phyloP scores from a whole-genome alignment of 2,113 vertebrate genomes.

The Alaudala cheleensis region DNA sequence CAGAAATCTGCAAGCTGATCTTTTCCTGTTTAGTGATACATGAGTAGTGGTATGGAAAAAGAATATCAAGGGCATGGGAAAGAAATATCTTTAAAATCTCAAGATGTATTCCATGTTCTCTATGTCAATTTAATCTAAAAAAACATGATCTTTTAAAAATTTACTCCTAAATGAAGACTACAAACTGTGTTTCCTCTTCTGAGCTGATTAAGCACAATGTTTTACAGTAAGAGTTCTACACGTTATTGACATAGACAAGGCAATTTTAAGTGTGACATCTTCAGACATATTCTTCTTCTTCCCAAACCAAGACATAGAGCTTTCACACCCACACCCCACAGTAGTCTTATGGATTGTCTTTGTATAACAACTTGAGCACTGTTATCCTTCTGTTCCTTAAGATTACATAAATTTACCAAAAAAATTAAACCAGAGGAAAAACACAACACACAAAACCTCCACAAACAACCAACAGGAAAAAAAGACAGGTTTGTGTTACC shows the following conservation, averaged over 20 bases:
- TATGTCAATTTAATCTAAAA: neutral
- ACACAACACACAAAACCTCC: fast-evolving
- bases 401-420: neutral
- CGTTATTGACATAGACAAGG: neutral
- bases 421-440: neutral
- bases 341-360: neutral
- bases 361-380: neutral
- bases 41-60: neutral
- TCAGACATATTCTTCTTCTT: neutral
- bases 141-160: neutral
- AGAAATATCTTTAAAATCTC: neutral
- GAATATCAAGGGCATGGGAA: neutral
- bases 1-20: conserved; percentile 19
- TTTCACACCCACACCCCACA: neutral
- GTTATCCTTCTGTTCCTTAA: neutral
- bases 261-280: neutral
- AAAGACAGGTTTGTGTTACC: neutral
- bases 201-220: neutral
- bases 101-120: neutral
- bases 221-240: neutral
- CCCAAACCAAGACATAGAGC: neutral
- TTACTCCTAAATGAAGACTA: neutral
- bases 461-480: neutral
- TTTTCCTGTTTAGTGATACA: neutral
- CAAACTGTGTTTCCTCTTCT: neutral